Base-by-base conservation (phyloP, 1,140 invertebrate species). In the Choristoneura fumiferana region DNA sequence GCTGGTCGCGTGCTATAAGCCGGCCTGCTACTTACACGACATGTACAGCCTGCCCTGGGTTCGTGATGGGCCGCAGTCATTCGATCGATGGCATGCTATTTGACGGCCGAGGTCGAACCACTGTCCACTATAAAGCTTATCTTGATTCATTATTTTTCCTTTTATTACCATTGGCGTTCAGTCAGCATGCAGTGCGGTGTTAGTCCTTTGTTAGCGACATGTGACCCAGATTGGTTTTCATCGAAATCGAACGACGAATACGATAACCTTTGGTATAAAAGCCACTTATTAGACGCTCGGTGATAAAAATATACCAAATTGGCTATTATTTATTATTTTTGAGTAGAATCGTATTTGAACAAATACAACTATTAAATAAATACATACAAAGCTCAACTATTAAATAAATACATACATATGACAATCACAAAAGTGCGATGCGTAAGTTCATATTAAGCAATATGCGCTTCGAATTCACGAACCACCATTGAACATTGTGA, bases 101-200 rank as follows among this genome's bases (percentile, higher is more conserved):
- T 86, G 84, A 83, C 77, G 84, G 84, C 84, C 82, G 84, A 87
- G 84, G 84, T 87, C 81, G 84, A 71, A 72, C 69, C 69, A 76
- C 76, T 86, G 78, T 83, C 79, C 82, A 85, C 79, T 69, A 84
- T 62, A 75, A 75, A 69, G 66, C 81, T 87, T 87, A 87, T 87
- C 84, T 73, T 79, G 84, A 86, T 87, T 82, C 80, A 81, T 80
- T 78, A 72, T 70, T 73, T 78, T 80, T 73, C 57, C 65, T 59
- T 64, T 66, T 66, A 71, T 70, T 66, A 69, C 68, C 61, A 77
- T 75, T 84, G 77, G 77, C 56, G 56, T 58, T 62, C 67, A 64
- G 65, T 67, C 78, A 71, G 67, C 37, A 57, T 45, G 17, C 40
- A 79, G 77, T 71, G 76, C 71, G 64, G 63, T 70, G 70, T 55